phyloP scores from a whole-genome alignment of 2,888 invertebrate species.

The Amblyjoppa fuscipennis region DNA sequence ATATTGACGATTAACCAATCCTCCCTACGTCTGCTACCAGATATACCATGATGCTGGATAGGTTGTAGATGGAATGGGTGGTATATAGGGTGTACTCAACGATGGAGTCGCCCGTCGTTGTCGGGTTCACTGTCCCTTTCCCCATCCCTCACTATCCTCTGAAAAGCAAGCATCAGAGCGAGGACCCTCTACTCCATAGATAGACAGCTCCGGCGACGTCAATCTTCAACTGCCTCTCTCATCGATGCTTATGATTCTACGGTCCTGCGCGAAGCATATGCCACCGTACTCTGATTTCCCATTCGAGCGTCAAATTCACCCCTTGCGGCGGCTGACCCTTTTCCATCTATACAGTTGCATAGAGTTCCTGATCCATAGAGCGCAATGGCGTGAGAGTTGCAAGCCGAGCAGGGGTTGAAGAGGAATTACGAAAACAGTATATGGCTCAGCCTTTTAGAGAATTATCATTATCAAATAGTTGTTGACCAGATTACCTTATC shows the following conservation, averaged over 20 bases:
- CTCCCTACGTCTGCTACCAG: slow-evolving; percentile 49
- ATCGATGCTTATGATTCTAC: slow-evolving; percentile 58
- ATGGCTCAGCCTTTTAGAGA: neutral
- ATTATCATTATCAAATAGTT: neutral
- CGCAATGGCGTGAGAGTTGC: neutral
- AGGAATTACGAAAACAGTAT: neutral
- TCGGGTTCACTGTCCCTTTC: slow-evolving; percentile 54
- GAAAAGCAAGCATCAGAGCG: slow-evolving; percentile 10
- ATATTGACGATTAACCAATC: slow-evolving; percentile 72
- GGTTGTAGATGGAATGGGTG: slow-evolving; percentile 16
- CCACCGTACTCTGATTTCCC: slow-evolving; percentile 75
- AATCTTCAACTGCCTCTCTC: slow-evolving; percentile 74
- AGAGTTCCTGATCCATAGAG: neutral
- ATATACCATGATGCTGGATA: slow-evolving; percentile 51
- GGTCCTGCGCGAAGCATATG: slow-evolving; percentile 64
- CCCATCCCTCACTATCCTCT: neutral
- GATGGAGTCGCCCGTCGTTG: slow-evolving; percentile 64
- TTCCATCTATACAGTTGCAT: slow-evolving; percentile 9
- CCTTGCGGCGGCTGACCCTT: slow-evolving; percentile 51
- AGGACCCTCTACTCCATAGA: slow-evolving; percentile 67
- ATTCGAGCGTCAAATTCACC: slow-evolving; percentile 77
- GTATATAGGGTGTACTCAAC: slow-evolving; percentile 31
- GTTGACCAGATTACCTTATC: neutral
- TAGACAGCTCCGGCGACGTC: slow-evolving; percentile 79
- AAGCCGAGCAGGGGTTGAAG: neutral